Conservation (phyloP, 1,140 invertebrate genomes). For the Lethrus apterus region DNA sequence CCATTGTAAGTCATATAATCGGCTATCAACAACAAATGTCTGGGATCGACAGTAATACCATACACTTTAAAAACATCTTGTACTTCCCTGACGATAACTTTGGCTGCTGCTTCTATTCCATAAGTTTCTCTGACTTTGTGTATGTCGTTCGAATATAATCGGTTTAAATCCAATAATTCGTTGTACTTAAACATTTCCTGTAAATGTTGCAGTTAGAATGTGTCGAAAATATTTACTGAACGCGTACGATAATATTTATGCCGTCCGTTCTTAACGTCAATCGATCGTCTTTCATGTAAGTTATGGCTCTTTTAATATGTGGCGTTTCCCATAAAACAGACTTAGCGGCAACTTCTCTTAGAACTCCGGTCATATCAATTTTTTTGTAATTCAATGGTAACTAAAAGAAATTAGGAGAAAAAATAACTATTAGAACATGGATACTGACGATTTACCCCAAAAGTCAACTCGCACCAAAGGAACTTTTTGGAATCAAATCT, state of each 20-base stretch:
- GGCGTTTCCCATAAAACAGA: slow-evolving; percentile 74
- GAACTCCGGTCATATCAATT: slow-evolving; percentile 70
- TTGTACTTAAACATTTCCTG: slow-evolving; percentile 80
- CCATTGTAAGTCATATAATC: slow-evolving; percentile 99
- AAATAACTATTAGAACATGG: slow-evolving; percentile 39
- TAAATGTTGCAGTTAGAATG: slow-evolving; percentile 5
- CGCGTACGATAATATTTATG: slow-evolving; percentile 74
- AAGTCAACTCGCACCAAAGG: slow-evolving; percentile 67
- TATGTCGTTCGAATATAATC: slow-evolving; percentile 91
- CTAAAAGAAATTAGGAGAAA: slow-evolving; percentile 39
- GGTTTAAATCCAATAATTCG: slow-evolving; percentile 75
- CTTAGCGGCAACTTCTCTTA: slow-evolving; percentile 65
- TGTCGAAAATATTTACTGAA: neutral
- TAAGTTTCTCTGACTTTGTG: slow-evolving; percentile 83
- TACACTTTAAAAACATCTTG: slow-evolving; percentile 92
- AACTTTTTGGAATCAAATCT: slow-evolving; percentile 64
- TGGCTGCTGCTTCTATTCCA: slow-evolving; percentile 92
- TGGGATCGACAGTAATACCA: slow-evolving; percentile 88
- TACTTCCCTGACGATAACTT: slow-evolving; percentile 81
- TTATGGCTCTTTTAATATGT: slow-evolving; percentile 77
- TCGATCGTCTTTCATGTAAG: slow-evolving; percentile 50
- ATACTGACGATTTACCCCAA: slow-evolving; percentile 46
- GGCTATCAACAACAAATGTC: slow-evolving; percentile 88
- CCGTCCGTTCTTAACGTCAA: slow-evolving; percentile 86
- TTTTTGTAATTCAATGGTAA: slow-evolving; percentile 58